Conservation (phyloP, 2,888 invertebrate genomes). For the Campaea margaritaria region DNA sequence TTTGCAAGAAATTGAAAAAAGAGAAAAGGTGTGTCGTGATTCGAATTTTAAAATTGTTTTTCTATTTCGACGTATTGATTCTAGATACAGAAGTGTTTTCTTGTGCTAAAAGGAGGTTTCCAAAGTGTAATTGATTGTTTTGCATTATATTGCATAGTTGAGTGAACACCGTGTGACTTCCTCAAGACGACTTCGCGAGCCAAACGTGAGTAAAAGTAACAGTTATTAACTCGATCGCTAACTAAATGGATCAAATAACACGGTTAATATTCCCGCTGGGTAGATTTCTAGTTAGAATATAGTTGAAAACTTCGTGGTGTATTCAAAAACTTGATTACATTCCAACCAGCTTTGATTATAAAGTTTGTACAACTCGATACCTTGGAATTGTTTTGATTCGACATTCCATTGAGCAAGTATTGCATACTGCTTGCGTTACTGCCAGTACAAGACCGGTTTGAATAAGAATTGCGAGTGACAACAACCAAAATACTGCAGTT, state of each 20-base stretch:
- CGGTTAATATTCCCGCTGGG: no score
- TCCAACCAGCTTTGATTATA: no score
- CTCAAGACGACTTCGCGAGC: conserved; percentile 55
- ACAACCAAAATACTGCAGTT: conserved; percentile 26
- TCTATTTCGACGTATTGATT: no score
- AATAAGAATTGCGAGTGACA: conserved; percentile 39
- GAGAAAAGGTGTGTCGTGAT: conserved; percentile 68
- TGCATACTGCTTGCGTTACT: conserved; percentile 17
- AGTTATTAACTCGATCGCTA: conserved; percentile 36
- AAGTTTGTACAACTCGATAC: no score
- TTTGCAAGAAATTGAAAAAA: not conserved
- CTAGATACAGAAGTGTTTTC: no score
- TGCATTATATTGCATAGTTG: conserved; percentile 55
- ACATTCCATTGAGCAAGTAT: conserved; percentile 50
- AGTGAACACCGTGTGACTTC: conserved; percentile 68
- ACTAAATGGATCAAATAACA: not conserved
- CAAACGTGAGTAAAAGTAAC: conserved; percentile 77
- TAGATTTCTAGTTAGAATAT: no score
- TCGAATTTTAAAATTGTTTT: conserved; percentile 55
- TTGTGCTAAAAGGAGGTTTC: conserved; percentile 17
- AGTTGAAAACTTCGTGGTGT: not conserved
- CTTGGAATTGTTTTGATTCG: conserved; percentile 48
- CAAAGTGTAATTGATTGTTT: conserved; percentile 54
- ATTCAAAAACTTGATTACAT: not conserved
- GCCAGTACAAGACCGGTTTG: conserved; percentile 37